Conservation (phyloP, 2,113 vertebrate genomes). For the Marmota flaviventris region DNA sequence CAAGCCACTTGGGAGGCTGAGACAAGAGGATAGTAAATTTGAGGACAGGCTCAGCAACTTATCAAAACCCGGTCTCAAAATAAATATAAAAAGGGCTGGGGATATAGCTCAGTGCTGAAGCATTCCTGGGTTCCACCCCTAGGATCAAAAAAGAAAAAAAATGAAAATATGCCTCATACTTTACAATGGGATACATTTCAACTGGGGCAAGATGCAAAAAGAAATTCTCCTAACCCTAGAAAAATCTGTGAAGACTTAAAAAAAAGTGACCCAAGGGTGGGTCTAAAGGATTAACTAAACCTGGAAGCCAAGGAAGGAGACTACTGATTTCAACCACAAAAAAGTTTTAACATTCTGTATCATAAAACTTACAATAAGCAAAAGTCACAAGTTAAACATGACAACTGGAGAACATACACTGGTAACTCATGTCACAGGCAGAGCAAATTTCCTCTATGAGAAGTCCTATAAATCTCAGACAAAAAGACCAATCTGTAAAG, state of each 20-base stretch:
- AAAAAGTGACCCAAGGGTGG: background rate
- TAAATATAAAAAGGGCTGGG: no score
- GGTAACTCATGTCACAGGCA: background rate
- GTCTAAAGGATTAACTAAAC: background rate
- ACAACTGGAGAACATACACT: background rate
- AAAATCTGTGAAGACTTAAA: background rate
- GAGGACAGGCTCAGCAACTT: no score
- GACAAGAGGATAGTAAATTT: no score
- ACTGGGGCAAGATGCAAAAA: background rate
- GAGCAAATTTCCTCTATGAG: background rate
- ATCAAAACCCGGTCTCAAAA: no score
- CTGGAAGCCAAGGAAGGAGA: background rate
- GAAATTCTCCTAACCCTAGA: background rate
- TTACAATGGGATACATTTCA: background rate
- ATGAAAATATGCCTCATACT: background rate
- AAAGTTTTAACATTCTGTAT: background rate
- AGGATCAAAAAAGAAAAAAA: no score
- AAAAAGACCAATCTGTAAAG: background rate
- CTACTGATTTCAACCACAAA: background rate
- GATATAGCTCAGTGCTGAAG: no score
- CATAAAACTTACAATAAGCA: slow-evolving; percentile 19
- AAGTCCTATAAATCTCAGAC: background rate
- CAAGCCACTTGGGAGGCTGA: no score
- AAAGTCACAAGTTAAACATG: background rate
- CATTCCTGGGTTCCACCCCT: no score